These are phyloP conservation scores for Nasonia oneida DNA, from an alignment of 2,888 invertebrate species.

Conservation along the genomic window DNA sequence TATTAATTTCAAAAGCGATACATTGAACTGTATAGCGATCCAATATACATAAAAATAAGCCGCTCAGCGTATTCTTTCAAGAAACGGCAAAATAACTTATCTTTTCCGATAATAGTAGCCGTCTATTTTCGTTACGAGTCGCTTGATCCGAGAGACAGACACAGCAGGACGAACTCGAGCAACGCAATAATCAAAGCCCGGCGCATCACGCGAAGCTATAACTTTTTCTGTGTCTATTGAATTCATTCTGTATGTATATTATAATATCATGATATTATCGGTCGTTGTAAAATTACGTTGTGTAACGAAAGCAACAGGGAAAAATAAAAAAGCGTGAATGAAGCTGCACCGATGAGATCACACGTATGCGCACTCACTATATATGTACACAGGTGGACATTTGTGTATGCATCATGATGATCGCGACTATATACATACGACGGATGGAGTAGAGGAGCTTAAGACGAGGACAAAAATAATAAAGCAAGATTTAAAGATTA, in stretches of 20 bases:
- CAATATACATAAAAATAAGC: background rate
- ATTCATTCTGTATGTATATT: slow-evolving; percentile 39
- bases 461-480: background rate
- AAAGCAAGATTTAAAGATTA: slow-evolving; percentile 20
- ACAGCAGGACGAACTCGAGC: background rate
- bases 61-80: background rate
- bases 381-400: background rate
- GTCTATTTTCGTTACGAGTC: background rate
- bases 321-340: slow-evolving; percentile 21
- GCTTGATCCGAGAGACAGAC: background rate
- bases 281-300: slow-evolving; percentile 53
- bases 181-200: slow-evolving; percentile 54
- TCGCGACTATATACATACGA: slow-evolving; percentile 12
- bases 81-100: background rate
- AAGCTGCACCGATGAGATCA: slow-evolving; percentile 60
- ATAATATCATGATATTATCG: slow-evolving; percentile 44
- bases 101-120: background rate
- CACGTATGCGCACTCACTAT: slow-evolving; percentile 21
- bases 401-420: slow-evolving; percentile 34
- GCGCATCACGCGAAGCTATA: background rate
- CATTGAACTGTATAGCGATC: background rate
- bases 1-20: background rate
- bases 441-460: background rate
- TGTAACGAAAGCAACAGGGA: background rate
- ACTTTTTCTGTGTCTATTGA: slow-evolving; percentile 49